Evolutionary conservation across 2,113 vertebrate genomes (phyloP).

Genomic region (Ctenomys sociabilis): DNA sequence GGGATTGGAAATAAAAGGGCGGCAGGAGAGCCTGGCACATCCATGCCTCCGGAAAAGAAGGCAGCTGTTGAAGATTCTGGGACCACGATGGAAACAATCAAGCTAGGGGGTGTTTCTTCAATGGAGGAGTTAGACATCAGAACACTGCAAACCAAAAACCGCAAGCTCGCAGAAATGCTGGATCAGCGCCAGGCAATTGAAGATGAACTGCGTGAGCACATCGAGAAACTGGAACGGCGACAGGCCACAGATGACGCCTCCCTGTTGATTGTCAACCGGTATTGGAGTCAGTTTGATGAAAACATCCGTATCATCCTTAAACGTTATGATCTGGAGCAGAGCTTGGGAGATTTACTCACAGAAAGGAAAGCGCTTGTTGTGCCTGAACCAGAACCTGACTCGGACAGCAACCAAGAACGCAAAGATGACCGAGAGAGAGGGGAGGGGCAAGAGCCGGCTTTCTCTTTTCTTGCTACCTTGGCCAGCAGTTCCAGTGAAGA

Average conservation of each 20-base stretch:
- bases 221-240: slow-evolving; percentile 94
- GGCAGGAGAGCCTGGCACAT: slow-evolving; percentile 88
- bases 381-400: slow-evolving; percentile 94
- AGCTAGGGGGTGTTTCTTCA: slow-evolving; percentile 95
- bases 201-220: slow-evolving; percentile 95
- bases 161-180: slow-evolving; percentile 95
- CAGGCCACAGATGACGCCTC: slow-evolving; percentile 98
- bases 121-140: slow-evolving; percentile 97
- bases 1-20: slow-evolving; percentile 91
- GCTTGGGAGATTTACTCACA: slow-evolving; percentile 90
- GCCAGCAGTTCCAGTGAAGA: slow-evolving; percentile 98
- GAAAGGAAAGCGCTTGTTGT: slow-evolving; percentile 88
- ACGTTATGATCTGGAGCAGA: slow-evolving; percentile 90
- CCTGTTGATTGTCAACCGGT: slow-evolving; percentile 95
- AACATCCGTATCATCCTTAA: slow-evolving; percentile 93
- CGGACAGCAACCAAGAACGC: slow-evolving; percentile 96
- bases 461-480: slow-evolving; percentile 96
- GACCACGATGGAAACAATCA: slow-evolving; percentile 98
- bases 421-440: slow-evolving; percentile 89
- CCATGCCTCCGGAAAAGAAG: slow-evolving; percentile 93
- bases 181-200: slow-evolving; percentile 97
- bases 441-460: slow-evolving; percentile 91
- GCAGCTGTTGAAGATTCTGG: slow-evolving; percentile 91
- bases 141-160: slow-evolving; percentile 95
- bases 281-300: slow-evolving; percentile 99